A percentile compares a stretch with the other conserved stretches of the same genome.
Conservation (phyloP, 2,113 vertebrate genomes). For the Cervus canadensis region DNA sequence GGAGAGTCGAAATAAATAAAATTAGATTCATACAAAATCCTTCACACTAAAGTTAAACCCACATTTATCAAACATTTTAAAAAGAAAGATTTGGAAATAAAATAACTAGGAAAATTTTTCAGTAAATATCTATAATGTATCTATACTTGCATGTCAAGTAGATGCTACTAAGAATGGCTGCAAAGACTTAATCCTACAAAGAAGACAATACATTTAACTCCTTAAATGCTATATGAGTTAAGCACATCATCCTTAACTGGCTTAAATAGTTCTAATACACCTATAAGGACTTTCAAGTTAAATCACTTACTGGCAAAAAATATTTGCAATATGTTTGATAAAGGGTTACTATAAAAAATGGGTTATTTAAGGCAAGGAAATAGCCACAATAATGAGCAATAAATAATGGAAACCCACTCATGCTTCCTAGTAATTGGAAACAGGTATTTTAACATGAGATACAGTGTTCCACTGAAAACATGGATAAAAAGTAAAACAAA, state of each 20-base stretch:
- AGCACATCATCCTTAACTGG: background rate
- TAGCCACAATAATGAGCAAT: background rate
- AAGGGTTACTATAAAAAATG: background rate
- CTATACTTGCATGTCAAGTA: background rate
- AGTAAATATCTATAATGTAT: background rate
- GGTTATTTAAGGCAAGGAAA: background rate
- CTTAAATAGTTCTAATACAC: background rate
- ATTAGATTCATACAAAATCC: background rate
- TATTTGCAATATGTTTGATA: background rate
- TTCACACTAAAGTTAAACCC: background rate
- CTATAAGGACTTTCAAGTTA: background rate
- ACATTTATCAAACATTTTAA: background rate
- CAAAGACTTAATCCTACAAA: background rate
- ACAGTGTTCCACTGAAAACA: background rate
- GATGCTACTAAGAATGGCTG: background rate
- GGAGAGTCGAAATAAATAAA: background rate
- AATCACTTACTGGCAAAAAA: background rate
- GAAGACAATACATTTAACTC: background rate
- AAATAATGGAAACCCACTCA: background rate
- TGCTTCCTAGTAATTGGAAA: too few relatives aligned
- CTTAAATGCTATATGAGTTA: background rate
- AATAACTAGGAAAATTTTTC: background rate
- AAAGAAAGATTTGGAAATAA: background rate
- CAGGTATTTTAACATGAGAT: background rate
- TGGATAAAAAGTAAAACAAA: background rate